Evolutionary conservation across 1,140 invertebrate species (phyloP), one percentile per base, ranked within the genome.

Genomic region (Cherax quadricarinatus): DNA sequence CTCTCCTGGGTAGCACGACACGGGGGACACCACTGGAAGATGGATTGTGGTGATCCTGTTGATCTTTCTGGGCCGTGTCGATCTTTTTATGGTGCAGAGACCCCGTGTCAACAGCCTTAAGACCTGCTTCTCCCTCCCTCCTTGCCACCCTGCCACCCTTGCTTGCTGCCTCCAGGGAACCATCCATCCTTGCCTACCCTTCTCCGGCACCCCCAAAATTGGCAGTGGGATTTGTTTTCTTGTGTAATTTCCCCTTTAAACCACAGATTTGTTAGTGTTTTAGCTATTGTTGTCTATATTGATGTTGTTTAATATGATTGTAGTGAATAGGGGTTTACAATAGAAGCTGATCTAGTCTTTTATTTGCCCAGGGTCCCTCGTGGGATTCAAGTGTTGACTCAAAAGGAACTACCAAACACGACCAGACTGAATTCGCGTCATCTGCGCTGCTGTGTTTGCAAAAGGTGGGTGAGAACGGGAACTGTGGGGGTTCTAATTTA

Each of bases 301-400:
- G 86, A 80, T 88, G 86, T 81, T 88, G 21, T 41, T 14, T 57
- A 80, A 62, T 30, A 51, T 60, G 21, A 53, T 60, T 57, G 82
- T 84, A 84, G 82, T 84, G 21, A 16, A 60, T 79, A 87, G 86
- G 86, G 66, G 80, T 51, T 84, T 78, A 89, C 41, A 90, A 78
- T 49, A 81, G 75, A 91, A 57, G 83, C 83, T 80, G 84, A 86
- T 91, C 86, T 91, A 49, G 30, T 57, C 89, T 73, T 62, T 81
- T 91, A 84, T 91, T 91, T 91, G 89, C 62, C 51, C 89, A 91
- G 83, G 84, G 83, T 86, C 57, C 82, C 83, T 91, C 73, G 60
- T 86, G 89, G 89, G 89, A 80, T 91, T 91, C 83, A 81, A 91
- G 89, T 91, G 89, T 91, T 91, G 89, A 91, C 75, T 80, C 89